phyloP scores from a whole-genome alignment of 2,113 vertebrate species.

The Menura novaehollandiae region DNA sequence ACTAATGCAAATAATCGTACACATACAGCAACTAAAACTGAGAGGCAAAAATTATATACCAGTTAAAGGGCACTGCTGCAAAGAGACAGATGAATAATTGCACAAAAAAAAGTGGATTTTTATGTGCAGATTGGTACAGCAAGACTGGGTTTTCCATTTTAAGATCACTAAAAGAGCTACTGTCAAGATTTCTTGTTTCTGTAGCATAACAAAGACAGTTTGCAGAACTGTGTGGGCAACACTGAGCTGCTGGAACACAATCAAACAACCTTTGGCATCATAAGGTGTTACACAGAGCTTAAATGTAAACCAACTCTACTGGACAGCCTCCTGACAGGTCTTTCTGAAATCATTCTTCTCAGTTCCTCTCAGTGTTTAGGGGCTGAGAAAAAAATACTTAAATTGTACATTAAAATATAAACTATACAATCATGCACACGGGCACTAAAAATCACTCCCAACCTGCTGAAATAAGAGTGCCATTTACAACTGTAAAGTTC shows the following conservation, averaged over 20 bases:
- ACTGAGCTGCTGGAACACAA: not conserved
- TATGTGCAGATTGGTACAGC: not conserved
- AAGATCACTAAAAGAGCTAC: not conserved
- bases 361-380: not conserved
- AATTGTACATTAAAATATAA: not conserved
- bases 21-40: not conserved
- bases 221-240: not conserved
- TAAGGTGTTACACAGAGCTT: not conserved
- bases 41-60: not conserved
- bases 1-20: not conserved
- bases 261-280: not conserved
- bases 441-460: not conserved
- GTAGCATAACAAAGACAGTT: not conserved
- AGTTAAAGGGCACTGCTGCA: not conserved
- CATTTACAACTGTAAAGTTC: constrained; percentile 36
- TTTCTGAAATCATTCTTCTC: not conserved
- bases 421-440: not conserved
- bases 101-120: not conserved
- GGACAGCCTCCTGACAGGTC: not conserved
- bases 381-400: not conserved
- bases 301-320: not conserved
- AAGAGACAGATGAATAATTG: not conserved
- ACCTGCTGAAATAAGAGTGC: not conserved
- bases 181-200: not conserved
- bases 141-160: not conserved